Base-by-base conservation (phyloP, 2,888 invertebrate species). In the Nomada lathburiana region DNA sequence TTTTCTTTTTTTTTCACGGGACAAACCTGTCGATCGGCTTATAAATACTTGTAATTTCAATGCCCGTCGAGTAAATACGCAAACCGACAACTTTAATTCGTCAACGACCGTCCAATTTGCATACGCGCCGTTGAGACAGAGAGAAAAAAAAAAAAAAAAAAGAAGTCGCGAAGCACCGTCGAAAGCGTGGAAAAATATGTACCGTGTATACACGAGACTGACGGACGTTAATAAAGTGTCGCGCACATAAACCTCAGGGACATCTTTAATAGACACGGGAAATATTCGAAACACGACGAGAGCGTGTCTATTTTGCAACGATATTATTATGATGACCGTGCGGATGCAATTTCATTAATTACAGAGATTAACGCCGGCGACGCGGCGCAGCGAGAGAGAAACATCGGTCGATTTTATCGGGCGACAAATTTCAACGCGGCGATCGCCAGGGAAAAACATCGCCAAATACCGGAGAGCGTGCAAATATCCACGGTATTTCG, bases 401-500 rank as follows among this genome's bases (percentile, higher is more conserved):
- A 68, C 20, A 76, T 73, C 64, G 53, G 65, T n/a, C 47, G 78
- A 86, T 86, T 67, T 78, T 81, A 84, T 79, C 84, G 68, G 18
- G 10, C 60, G 50, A 65, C 78, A 76, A 81, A 79, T 78, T 86
- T 77, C 64, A 74, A 16, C 74, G 42, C 55, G 44, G 63, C 63
- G 42, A 73, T 53, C 62, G 57, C 26, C 10, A 26, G 18, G 29
- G 50, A 44, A 71, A 80, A 73, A 64, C 59, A 55, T 62, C 55
- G 44, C 16, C 60, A 29, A 59, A 71, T 53, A 59, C 53, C 67
- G 26, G 36, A 26, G 26, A 16, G 52, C 59, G 74, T 67, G 78
- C 78, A 85, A 84, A 88, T 81, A 84, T 75, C 80, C 72, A 80
- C 69, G 70, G 63, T 53, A 75, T 85, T 76, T 50, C 72, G 60